Evolutionary conservation across 2,888 invertebrate genomes (phyloP).

Genomic region (Rhagophthalmus giganteus): DNA sequence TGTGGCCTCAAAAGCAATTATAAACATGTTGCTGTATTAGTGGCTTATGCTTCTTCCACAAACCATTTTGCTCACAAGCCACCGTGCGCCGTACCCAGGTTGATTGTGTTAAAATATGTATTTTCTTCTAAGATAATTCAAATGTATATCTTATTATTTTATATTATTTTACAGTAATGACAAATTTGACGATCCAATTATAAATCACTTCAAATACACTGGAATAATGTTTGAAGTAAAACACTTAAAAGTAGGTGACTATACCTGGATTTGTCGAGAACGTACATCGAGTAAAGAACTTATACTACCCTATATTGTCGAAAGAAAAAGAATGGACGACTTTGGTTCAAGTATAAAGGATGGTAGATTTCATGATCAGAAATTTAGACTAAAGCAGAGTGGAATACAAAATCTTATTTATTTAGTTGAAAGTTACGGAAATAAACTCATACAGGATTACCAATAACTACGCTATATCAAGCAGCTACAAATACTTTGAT

Average conservation of each 20-base stretch:
- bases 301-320: conserved; percentile 86
- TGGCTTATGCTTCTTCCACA: too few species aligned
- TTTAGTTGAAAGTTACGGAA: conserved; percentile 79
- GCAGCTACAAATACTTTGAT: conserved; percentile 83
- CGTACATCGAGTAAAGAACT: conserved; percentile 66
- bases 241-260: conserved; percentile 88
- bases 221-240: too few species aligned
- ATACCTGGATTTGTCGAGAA: conserved; percentile 78
- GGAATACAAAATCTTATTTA: conserved; percentile 80
- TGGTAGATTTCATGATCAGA: conserved; percentile 92
- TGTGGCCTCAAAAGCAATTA: too few species aligned
- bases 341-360: conserved; percentile 74
- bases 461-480: conserved; percentile 74
- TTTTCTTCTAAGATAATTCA: background rate
- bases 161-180: too few species aligned
- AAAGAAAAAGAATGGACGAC: conserved; percentile 95
- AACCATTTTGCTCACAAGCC: too few species aligned
- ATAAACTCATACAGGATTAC: conserved; percentile 67
- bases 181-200: too few species aligned
- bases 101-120: background rate
- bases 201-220: too few species aligned
- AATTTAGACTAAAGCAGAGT: conserved; percentile 82
- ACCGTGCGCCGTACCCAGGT: too few species aligned
- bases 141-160: too few species aligned
- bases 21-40: too few species aligned